A percentile compares a stretch with the other conserved stretches of the same genome.
Conservation (phyloP, 2,113 vertebrate species). For the Marmota monax region DNA sequence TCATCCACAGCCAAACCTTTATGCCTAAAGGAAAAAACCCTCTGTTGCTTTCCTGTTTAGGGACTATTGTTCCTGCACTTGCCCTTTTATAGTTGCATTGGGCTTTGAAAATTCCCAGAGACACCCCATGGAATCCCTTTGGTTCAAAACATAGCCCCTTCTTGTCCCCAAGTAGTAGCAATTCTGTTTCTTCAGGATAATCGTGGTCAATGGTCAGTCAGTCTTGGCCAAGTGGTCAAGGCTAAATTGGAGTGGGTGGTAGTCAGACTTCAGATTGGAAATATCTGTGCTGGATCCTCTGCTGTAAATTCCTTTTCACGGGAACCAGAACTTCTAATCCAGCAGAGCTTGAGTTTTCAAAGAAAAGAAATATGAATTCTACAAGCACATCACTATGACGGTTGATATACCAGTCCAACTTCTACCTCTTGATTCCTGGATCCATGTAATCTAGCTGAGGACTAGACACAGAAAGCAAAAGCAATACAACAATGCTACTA, state of each 20-base stretch:
- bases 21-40: background rate
- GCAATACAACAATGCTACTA: background rate
- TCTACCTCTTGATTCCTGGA: background rate
- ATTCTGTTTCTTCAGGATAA: background rate
- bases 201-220: background rate
- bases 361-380: constrained; percentile 1
- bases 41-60: background rate
- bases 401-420: background rate
- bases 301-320: background rate
- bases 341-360: constrained; percentile 11
- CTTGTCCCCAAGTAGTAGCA: background rate
- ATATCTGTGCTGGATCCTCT: background rate
- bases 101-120: background rate
- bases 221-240: background rate
- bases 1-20: background rate
- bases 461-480: background rate
- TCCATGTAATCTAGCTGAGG: background rate
- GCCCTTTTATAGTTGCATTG: background rate
- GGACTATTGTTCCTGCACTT: background rate
- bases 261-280: background rate
- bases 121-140: background rate
- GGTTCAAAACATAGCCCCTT: background rate
- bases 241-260: background rate
- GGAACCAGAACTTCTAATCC: background rate
- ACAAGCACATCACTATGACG: background rate